Conservation (phyloP, 2,113 vertebrate genomes). For the Paramormyrops kingsleyae region DNA sequence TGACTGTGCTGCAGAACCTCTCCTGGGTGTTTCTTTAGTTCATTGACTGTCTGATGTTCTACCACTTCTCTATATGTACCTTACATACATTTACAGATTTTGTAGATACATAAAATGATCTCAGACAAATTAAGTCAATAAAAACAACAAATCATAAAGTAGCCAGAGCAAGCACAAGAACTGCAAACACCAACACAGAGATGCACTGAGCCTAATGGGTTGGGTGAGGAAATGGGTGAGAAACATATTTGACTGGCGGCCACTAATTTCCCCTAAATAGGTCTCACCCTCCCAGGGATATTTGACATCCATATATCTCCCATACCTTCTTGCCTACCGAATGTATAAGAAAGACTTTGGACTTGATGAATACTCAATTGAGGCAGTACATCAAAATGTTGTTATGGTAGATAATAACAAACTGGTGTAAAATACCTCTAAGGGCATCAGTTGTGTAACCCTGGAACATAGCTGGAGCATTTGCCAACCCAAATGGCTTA, state of each 20-base stretch:
- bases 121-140: neutral
- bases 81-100: neutral
- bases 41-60: neutral
- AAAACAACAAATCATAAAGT: neutral
- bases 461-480: neutral
- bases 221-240: neutral
- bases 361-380: neutral
- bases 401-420: neutral
- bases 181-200: neutral
- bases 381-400: neutral
- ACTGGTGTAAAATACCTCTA: neutral
- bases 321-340: neutral
- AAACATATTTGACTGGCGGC: neutral
- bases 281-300: neutral
- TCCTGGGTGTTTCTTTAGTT: neutral
- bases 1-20: neutral
- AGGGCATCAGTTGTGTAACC: neutral
- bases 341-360: neutral
- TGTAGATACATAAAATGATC: neutral
- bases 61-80: neutral
- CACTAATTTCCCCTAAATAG: neutral
- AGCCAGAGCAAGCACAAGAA: neutral
- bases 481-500: neutral
- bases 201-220: neutral
- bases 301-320: neutral